phyloP scores from a whole-genome alignment of 2,797 vertebrate genomes.

The Halcyon leucocephala region DNA sequence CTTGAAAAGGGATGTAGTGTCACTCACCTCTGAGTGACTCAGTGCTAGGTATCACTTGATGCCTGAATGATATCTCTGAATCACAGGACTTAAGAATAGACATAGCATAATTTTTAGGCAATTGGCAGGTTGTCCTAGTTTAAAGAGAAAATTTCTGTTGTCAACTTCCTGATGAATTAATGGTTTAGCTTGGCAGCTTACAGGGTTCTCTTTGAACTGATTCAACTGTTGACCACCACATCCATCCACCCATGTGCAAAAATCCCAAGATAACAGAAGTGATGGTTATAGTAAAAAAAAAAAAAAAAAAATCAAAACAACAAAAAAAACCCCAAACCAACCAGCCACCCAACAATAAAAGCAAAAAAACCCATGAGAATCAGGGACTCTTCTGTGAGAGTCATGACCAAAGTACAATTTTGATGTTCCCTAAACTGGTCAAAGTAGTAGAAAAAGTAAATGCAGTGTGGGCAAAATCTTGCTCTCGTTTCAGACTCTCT shows the following conservation, averaged over 20 bases:
- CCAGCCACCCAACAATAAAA: background rate
- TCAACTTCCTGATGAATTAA: background rate
- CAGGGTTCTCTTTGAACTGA: background rate
- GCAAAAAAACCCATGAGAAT: background rate
- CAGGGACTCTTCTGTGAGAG: background rate
- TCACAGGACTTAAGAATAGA: background rate
- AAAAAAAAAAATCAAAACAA: background rate
- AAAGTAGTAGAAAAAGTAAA: background rate
- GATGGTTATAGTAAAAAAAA: background rate
- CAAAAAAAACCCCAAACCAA: background rate
- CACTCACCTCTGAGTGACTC: background rate
- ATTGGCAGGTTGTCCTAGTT: background rate
- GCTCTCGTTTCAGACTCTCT: background rate
- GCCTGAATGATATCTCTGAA: background rate
- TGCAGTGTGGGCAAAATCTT: background rate
- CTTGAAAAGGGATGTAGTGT: background rate
- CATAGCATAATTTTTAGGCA: background rate
- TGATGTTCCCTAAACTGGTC: background rate
- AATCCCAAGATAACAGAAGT: conserved; percentile 19
- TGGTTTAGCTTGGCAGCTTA: conserved; percentile 38
- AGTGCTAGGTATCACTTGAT: background rate
- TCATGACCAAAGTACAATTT: background rate
- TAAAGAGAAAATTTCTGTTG: background rate
- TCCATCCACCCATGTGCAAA: background rate
- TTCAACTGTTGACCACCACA: conserved; percentile 5